Conservation (phyloP, 2,797 vertebrate genomes). For the Cynopterus sphinx region DNA sequence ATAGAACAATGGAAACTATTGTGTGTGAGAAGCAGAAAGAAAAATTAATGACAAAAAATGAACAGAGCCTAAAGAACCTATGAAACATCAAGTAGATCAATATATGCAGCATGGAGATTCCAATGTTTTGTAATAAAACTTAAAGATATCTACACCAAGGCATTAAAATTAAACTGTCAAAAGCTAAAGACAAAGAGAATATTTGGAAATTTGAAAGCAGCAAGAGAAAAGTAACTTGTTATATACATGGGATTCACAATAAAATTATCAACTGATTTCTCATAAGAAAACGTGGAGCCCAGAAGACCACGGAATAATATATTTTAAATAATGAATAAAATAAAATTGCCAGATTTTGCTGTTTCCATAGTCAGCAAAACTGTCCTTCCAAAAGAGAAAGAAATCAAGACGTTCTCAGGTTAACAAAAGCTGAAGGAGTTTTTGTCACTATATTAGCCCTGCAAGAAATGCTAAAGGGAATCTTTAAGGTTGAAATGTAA, state of each 20-base stretch:
- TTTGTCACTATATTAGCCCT: not conserved
- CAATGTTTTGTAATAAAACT: not conserved
- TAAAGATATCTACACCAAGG: not conserved
- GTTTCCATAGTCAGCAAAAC: not conserved
- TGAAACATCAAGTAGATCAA: not conserved
- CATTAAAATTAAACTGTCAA: not conserved
- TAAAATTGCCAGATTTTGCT: not conserved
- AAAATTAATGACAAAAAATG: not conserved
- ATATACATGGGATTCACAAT: not conserved
- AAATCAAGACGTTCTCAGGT: not conserved
- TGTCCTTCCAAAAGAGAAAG: not conserved
- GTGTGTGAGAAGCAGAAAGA: not conserved
- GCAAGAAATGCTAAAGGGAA: not conserved
- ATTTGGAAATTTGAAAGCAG: not conserved
- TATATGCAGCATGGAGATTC: not conserved
- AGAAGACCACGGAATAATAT: not conserved
- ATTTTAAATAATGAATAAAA: not conserved
- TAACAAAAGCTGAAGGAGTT: not conserved
- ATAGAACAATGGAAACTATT: not conserved
- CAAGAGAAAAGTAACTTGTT: not conserved
- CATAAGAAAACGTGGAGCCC: not conserved
- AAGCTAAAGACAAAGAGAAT: not conserved
- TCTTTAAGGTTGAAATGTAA: not conserved
- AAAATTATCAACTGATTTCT: not conserved
- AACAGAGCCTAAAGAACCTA: not conserved